Evolutionary conservation across 53 echinoderm and acorn worm genomes (phyloP).

Genomic region (Mesocentrotus franciscanus): DNA sequence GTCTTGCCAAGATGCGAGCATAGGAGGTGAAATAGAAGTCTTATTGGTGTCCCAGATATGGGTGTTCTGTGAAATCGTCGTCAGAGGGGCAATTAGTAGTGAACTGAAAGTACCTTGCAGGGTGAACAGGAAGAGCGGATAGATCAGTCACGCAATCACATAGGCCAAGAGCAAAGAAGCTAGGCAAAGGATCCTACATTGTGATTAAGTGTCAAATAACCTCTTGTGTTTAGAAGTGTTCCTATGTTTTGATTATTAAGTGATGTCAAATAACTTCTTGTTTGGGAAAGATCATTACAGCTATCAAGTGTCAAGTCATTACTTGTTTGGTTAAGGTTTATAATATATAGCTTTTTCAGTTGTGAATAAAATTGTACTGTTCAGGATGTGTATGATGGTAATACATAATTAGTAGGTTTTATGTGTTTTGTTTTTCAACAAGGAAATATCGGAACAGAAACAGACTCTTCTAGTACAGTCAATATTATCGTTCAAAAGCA

Average conservation of each 20-base stretch:
- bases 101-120: constrained; percentile 16
- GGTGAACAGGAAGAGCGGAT: constrained; percentile 32
- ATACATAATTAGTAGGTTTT: too few species aligned
- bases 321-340: not conserved
- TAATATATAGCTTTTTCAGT: too few species aligned
- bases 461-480: not conserved
- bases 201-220: not conserved
- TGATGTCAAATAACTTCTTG: not conserved
- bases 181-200: not conserved
- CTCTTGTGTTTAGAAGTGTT: not conserved
- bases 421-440: too few species aligned
- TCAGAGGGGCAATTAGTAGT: constrained; percentile 22
- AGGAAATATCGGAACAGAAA: not conserved
- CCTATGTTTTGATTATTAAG: not conserved
- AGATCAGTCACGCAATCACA: constrained; percentile 29
- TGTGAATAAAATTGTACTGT: too few species aligned
- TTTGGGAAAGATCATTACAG: not conserved
- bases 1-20: constrained; percentile 35
- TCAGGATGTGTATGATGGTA: too few species aligned
- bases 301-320: not conserved
- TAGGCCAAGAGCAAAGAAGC: not conserved
- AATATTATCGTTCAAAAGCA: not conserved
- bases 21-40: not conserved
- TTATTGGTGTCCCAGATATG: constrained; percentile 45
- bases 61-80: not conserved